phyloP scores from a whole-genome alignment of 2,797 vertebrate genomes.

The Staurois parvus region DNA sequence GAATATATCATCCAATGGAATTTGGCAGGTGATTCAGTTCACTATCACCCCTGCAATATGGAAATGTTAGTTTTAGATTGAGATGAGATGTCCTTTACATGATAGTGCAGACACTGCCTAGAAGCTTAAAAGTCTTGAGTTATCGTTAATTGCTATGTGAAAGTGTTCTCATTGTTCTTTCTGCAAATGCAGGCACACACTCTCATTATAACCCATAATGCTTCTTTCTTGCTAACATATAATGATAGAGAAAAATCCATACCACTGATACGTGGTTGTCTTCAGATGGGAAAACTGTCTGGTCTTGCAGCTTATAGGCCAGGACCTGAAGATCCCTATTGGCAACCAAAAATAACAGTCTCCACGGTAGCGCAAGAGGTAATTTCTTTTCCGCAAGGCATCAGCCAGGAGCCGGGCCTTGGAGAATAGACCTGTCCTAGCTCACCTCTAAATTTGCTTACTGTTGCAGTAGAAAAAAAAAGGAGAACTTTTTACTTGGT shows the following conservation, averaged over 20 bases:
- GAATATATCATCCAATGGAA: no score
- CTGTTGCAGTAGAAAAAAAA: no score
- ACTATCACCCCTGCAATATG: no score
- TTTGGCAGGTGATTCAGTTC: no score
- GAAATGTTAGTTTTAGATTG: no score
- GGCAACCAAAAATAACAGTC: slow-evolving; percentile 10
- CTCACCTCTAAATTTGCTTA: neutral
- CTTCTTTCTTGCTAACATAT: neutral
- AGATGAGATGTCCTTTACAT: no score
- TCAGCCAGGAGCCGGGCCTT: neutral
- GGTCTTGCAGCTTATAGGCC: neutral
- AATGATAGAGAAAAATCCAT: slow-evolving; percentile 38
- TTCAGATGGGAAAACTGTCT: neutral
- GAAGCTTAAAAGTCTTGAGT: neutral
- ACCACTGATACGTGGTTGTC: neutral
- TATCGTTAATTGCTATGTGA: slow-evolving; percentile 10
- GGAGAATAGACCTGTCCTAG: neutral
- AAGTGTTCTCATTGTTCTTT: slow-evolving; percentile 5
- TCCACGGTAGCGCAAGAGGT: neutral
- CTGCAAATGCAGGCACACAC: neutral
- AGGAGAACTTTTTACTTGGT: no score
- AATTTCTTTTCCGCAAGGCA: neutral
- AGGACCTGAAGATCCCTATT: neutral
- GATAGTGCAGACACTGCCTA: no score
- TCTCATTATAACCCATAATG: slow-evolving; percentile 1